Conservation (phyloP, 1,140 invertebrate species). For the Zophobas atratus region DNA sequence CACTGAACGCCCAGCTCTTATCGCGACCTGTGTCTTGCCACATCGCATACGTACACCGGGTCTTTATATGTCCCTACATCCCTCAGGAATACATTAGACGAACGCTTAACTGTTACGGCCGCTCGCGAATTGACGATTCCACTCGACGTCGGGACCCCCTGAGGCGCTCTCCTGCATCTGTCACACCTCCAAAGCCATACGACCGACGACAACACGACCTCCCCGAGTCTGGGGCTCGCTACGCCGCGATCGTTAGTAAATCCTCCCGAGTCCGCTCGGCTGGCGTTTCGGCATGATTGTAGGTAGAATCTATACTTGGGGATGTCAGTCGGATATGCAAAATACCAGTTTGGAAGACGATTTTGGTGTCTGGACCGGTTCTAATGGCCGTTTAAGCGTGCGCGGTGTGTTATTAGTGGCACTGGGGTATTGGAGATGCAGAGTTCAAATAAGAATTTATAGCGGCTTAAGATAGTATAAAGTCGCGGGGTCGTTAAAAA, state of each 20-base stretch:
- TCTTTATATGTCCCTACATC: constrained; percentile 60
- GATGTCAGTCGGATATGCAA: constrained; percentile 3
- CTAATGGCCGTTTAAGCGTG: background rate
- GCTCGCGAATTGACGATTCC: constrained; percentile 29
- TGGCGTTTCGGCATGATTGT: too few relatives aligned
- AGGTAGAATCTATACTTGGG: too few relatives aligned
- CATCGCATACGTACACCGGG: constrained; percentile 52
- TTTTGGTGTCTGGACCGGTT: constrained; percentile 9
- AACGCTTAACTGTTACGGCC: constrained; percentile 56
- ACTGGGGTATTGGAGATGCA: background rate
- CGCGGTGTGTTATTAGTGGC: background rate
- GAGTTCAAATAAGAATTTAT: constrained; percentile 39
- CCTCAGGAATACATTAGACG: constrained; percentile 58
- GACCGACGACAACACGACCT: background rate
- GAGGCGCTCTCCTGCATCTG: background rate
- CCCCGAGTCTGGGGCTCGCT: too few relatives aligned
- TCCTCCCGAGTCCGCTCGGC: too few relatives aligned
- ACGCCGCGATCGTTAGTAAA: too few relatives aligned
- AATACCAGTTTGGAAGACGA: background rate
- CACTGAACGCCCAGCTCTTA: constrained; percentile 62
- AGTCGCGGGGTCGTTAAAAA: constrained; percentile 46
- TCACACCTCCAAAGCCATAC: background rate
- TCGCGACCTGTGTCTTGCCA: constrained; percentile 63
- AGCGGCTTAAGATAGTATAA: constrained; percentile 16
- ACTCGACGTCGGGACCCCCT: constrained; percentile 29